Evolutionary conservation across 2,113 vertebrate genomes (phyloP).

Genomic region (Empidonax alnorum): DNA sequence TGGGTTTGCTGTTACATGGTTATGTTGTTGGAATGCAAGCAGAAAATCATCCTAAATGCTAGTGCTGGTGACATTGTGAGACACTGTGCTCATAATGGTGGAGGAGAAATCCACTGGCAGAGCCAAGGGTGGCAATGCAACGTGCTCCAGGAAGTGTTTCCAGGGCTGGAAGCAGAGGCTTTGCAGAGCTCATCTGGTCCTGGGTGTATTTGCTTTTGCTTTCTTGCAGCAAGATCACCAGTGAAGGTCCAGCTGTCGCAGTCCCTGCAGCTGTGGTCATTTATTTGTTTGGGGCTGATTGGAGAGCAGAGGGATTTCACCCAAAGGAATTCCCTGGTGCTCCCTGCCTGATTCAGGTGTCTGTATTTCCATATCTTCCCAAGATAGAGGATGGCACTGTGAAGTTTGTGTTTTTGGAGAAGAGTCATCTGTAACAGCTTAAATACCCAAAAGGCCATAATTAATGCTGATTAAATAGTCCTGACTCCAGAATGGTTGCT

Average conservation of each 20-base stretch:
- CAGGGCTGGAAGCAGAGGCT: neutral
- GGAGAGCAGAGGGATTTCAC: neutral
- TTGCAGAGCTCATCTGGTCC: neutral
- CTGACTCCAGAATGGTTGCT: neutral
- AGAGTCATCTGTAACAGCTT: neutral
- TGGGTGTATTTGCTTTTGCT: neutral
- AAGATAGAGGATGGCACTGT: neutral
- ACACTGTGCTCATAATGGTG: rapidly evolving
- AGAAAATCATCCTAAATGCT: neutral
- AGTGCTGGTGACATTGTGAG: neutral
- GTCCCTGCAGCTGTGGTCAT: rapidly evolving
- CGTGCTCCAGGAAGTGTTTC: neutral
- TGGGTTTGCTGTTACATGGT: neutral
- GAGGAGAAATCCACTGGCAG: neutral
- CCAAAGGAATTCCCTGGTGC: neutral
- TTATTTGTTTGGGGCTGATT: neutral
- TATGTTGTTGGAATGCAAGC: neutral
- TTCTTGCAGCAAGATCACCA: rapidly evolving
- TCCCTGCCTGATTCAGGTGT: neutral
- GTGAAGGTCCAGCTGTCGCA: rapidly evolving
- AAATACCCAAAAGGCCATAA: neutral
- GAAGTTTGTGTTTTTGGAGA: neutral
- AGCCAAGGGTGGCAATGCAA: rapidly evolving
- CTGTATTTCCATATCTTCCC: neutral
- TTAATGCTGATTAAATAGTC: neutral